A percentile compares a stretch with the other conserved stretches of the same genome.
These are phyloP conservation scores for Oxyteleia sp. DNA, from an alignment of 2,888 invertebrate species.

Conservation along the genomic window DNA sequence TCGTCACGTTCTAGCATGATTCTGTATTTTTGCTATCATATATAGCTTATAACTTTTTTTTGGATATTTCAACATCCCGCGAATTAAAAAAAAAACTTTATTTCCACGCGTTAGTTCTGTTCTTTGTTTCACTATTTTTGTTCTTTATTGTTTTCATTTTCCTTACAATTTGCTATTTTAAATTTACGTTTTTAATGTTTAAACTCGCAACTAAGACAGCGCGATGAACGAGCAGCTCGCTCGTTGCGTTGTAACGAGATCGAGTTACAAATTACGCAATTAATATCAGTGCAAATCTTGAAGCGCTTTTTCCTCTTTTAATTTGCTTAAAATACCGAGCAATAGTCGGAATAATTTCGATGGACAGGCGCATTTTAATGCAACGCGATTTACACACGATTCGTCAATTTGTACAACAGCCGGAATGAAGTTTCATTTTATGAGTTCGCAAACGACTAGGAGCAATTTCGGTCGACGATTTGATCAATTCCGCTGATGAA, in stretches of 20 bases:
- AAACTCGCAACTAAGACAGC: too few species aligned
- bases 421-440: slow-evolving; percentile 39
- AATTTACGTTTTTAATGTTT: too few species aligned
- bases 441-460: slow-evolving; percentile 28
- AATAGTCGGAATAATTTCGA: neutral
- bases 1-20: too few species aligned
- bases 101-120: too few species aligned
- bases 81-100: too few species aligned
- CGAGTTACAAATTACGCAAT: neutral
- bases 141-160: too few species aligned
- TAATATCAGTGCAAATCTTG: neutral
- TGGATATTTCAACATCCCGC: too few species aligned
- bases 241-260: neutral
- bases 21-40: too few species aligned
- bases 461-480: slow-evolving; percentile 37
- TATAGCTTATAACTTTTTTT: too few species aligned
- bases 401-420: slow-evolving; percentile 17
- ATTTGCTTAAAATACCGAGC: neutral
- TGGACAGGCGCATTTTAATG: neutral
- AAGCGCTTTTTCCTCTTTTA: neutral
- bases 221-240: too few species aligned
- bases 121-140: too few species aligned
- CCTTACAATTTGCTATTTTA: too few species aligned
- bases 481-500: slow-evolving; percentile 45
- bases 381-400: slow-evolving; percentile 9